phyloP scores from a whole-genome alignment of 1,140 invertebrate species.

The Gryon sp. region DNA sequence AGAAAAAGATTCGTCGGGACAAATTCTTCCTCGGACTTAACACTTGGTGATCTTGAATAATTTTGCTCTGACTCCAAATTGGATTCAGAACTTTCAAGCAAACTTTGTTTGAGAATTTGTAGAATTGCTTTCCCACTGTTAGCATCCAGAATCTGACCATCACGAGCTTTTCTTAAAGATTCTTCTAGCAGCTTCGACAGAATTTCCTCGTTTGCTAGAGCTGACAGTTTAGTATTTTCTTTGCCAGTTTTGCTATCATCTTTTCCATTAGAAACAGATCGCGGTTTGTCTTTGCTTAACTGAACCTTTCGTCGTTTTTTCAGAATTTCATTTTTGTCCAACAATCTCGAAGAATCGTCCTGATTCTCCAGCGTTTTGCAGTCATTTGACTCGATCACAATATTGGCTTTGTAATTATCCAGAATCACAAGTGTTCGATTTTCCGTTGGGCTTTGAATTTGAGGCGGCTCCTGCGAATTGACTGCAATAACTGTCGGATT shows the following conservation, averaged over 20 bases:
- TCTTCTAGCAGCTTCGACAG: conserved; percentile 76
- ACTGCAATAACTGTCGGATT: conserved; percentile 77
- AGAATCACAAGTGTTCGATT: conserved; percentile 76
- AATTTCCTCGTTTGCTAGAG: conserved; percentile 71
- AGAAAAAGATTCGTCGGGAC: conserved; percentile 72
- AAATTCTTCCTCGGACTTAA: conserved; percentile 74
- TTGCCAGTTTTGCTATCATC: conserved; percentile 30
- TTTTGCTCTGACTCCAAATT: conserved; percentile 68
- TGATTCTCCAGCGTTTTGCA: conserved; percentile 1
- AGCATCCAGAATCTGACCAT: conserved; percentile 74
- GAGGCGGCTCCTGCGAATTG: conserved; percentile 65
- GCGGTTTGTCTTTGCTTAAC: conserved; percentile 27
- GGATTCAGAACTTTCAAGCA: conserved; percentile 72
- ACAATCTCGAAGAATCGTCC: not conserved
- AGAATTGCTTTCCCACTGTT: conserved; percentile 76
- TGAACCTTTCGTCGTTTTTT: conserved; percentile 27
- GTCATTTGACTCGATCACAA: conserved; percentile 69
- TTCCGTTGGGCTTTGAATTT: conserved; percentile 68
- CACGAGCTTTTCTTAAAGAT: conserved; percentile 73
- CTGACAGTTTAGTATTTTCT: conserved; percentile 28
- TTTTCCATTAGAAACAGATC: not conserved
- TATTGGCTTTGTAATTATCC: conserved; percentile 76
- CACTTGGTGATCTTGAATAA: conserved; percentile 74
- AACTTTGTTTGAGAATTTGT: conserved; percentile 75
- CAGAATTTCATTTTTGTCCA: conserved; percentile 7